These are phyloP conservation scores for Dimorphilus gyrociliatus DNA, from an alignment of 2,888 invertebrate genomes.

Conservation along the genomic window DNA sequence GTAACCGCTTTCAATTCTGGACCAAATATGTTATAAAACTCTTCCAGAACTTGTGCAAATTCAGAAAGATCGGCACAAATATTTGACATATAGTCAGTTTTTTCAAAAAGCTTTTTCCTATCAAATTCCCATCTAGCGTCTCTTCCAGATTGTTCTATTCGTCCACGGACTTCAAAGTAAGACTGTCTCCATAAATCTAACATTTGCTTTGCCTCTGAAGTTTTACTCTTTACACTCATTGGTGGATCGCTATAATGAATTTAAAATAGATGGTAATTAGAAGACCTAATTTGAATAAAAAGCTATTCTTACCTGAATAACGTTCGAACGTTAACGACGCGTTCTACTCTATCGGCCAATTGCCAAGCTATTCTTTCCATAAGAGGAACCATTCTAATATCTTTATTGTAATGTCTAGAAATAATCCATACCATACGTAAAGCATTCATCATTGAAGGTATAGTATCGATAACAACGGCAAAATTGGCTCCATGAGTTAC, in stretches of 20 bases:
- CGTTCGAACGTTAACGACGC: conserved; percentile 50
- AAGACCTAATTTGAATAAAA: too few species aligned
- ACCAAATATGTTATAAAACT: conserved; percentile 77
- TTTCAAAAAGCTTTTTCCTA: conserved; percentile 57
- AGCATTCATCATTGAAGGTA: conserved; percentile 64
- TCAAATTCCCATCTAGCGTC: conserved; percentile 82
- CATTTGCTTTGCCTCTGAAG: conserved; percentile 49
- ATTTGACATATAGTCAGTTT: conserved; percentile 64
- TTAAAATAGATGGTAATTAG: too few species aligned
- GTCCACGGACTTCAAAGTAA: conserved; percentile 44
- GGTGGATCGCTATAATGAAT: conserved; percentile 20
- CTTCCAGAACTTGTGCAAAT: conserved; percentile 59
- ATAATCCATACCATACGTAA: conserved; percentile 79
- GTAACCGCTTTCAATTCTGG: conserved; percentile 68
- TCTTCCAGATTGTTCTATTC: conserved; percentile 68
- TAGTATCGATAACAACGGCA: conserved; percentile 51
- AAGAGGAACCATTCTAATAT: conserved; percentile 68
- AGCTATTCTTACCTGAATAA: conserved; percentile 62
- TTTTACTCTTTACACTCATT: conserved; percentile 42
- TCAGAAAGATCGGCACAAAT: conserved; percentile 64
- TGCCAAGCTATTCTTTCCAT: conserved; percentile 67
- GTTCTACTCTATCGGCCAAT: conserved; percentile 57
- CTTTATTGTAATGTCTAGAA: conserved; percentile 63
- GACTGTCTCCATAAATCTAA: conserved; percentile 52
- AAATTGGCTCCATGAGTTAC: conserved; percentile 55